Base-by-base conservation (phyloP, 2,888 invertebrate genomes). In the Stenurella melanura region DNA sequence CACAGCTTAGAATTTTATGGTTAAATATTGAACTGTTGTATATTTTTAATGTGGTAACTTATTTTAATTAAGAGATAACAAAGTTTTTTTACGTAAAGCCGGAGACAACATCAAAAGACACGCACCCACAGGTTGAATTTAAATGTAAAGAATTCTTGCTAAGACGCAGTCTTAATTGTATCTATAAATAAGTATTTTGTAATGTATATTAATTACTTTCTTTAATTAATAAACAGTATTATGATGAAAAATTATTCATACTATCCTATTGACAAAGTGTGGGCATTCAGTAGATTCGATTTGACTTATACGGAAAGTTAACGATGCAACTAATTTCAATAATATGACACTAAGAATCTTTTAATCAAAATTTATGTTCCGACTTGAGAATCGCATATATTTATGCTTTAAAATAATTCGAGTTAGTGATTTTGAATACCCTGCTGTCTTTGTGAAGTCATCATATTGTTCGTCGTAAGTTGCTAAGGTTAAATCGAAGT, bases 251-350 rank as follows among this genome's bases (percentile, higher is more conserved):
- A 74, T 74, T 74, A 68, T 56, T 58, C 58, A 67, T 58, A 60
- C n/a, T 34, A 66, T 57, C 56, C 50, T 60, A 74, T 75, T 61
- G 75, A 69, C 75, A 70, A 70, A 70, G 63, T 69, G 69, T 69
- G 75, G 75, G 63, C 64, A 68, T 60, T n/a, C 68, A 30, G 50
- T 26, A 61, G 17, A 66, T 67, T 72, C 70, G 57, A 71, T 71
- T 75, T 72, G 63, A 71, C 75, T 75, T 71, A 66, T 75, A 71
- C 54, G 75, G 75, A 71, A 71, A 75, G 38, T 66, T 71, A 75
- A 75, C 75, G 75, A 64, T 75, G 71, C 63, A 64, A 58, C 75
- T 75, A 71, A 75, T 71, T 71, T 75, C 58, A 57, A 71, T 71
- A 75, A 75, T 71, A 34, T 67, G 75, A 75, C 75, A 67, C 70